These are phyloP conservation scores for Zhengitettix transpicula DNA, from an alignment of 2,888 invertebrate species.

Conservation along the genomic window DNA sequence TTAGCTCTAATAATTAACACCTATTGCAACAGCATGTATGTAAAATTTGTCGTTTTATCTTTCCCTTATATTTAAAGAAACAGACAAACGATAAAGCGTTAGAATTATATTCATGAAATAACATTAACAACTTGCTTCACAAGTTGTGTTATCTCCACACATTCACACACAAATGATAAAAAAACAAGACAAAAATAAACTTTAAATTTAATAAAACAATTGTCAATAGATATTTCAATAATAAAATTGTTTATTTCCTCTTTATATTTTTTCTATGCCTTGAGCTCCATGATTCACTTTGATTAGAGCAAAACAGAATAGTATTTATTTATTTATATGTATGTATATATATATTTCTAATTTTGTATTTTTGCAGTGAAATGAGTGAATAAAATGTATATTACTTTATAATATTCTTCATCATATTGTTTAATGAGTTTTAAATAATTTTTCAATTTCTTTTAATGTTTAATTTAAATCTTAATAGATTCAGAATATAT, in stretches of 20 bases:
- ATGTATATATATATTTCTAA: constrained; percentile 2
- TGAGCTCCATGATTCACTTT: constrained; percentile 4
- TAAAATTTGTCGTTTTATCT: constrained; percentile 3
- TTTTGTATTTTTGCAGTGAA: background rate
- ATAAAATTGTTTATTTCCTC: constrained; percentile 6
- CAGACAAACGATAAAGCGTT: constrained; percentile 29
- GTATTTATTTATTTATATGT: constrained; percentile 7
- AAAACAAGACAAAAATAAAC: background rate
- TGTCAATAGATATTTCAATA: constrained; percentile 3
- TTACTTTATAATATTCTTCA: constrained; percentile 5
- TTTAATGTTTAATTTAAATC: constrained; percentile 5
- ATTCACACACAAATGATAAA: background rate
- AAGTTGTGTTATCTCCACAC: constrained; percentile 4
- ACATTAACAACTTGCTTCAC: constrained; percentile 4
- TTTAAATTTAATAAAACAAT: background rate
- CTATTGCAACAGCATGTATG: constrained; percentile 10
- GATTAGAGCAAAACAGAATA: constrained; percentile 7
- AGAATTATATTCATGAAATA: constrained; percentile 23
- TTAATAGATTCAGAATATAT: background rate
- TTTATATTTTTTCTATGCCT: background rate
- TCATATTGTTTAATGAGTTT: background rate
- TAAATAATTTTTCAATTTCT: background rate
- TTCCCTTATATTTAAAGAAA: constrained; percentile 15
- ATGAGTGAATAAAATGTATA: constrained; percentile 7
- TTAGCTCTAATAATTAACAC: constrained; percentile 6